A percentile compares a stretch with the other conserved stretches of the same genome.
phyloP scores from a whole-genome alignment of 2,113 vertebrate species.

The Donacobius atricapilla region DNA sequence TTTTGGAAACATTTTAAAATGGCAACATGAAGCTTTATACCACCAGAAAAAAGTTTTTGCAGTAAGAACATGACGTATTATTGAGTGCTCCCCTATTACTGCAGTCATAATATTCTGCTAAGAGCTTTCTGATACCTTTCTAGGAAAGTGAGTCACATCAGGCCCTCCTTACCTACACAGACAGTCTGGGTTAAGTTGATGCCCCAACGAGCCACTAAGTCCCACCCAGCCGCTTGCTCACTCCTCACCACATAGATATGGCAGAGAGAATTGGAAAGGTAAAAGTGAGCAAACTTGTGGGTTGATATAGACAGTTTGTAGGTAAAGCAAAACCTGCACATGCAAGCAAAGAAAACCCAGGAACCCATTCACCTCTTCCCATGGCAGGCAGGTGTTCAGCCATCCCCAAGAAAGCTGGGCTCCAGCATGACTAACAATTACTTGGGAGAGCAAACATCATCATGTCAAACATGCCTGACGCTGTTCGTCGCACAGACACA shows the following conservation, averaged over 20 bases:
- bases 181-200: background rate
- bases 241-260: too few relatives aligned
- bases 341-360: background rate
- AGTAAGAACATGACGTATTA: background rate
- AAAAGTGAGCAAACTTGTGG: background rate
- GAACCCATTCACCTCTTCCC: background rate
- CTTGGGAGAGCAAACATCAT: background rate
- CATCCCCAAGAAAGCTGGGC: background rate
- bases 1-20: background rate
- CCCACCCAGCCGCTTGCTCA: accelerated
- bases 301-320: background rate
- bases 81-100: background rate
- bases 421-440: background rate
- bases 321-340: background rate
- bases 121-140: background rate
- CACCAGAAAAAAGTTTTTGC: background rate
- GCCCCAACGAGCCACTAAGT: background rate
- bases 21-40: background rate
- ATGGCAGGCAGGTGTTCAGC: background rate
- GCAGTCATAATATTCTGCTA: background rate
- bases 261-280: background rate
- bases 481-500: too few relatives aligned
- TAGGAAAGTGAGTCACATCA: background rate
- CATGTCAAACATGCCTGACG: background rate
- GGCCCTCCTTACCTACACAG: too few relatives aligned